Conservation (phyloP, 2,113 vertebrate genomes). For the Ceratotherium simum region DNA sequence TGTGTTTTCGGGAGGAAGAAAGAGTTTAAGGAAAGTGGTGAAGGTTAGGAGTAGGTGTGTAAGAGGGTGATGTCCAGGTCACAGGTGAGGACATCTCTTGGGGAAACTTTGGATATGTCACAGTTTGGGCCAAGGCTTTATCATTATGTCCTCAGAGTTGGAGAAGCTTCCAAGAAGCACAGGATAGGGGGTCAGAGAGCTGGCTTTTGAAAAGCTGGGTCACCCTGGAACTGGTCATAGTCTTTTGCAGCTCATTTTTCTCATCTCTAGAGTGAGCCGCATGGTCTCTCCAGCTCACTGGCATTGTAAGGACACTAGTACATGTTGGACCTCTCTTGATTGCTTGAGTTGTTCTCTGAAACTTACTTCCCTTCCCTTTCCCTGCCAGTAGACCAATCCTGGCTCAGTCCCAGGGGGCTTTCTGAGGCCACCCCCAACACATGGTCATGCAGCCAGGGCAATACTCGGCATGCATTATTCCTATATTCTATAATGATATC, state of each 20-base stretch:
- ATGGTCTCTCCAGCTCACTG: neutral
- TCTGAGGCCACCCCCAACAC: neutral
- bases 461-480: neutral
- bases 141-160: neutral
- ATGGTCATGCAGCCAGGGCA: too few relatives aligned
- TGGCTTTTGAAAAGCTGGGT: neutral
- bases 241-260: neutral
- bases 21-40: neutral
- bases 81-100: neutral
- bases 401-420: neutral
- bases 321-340: accelerated
- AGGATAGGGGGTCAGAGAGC: neutral
- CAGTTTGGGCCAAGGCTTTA: neutral
- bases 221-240: neutral
- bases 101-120: neutral
- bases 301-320: neutral
- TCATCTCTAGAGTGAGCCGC: neutral
- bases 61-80: neutral
- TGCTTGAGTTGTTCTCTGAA: neutral
- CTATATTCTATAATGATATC: too few relatives aligned
- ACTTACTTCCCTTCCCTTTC: neutral
- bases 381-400: neutral
- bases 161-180: neutral
- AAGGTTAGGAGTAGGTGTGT: neutral
- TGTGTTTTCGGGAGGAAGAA: neutral